Evolutionary conservation across 2,888 invertebrate genomes (phyloP), one percentile per base, ranked within the genome.

Genomic region (Salpingus planirostris): DNA sequence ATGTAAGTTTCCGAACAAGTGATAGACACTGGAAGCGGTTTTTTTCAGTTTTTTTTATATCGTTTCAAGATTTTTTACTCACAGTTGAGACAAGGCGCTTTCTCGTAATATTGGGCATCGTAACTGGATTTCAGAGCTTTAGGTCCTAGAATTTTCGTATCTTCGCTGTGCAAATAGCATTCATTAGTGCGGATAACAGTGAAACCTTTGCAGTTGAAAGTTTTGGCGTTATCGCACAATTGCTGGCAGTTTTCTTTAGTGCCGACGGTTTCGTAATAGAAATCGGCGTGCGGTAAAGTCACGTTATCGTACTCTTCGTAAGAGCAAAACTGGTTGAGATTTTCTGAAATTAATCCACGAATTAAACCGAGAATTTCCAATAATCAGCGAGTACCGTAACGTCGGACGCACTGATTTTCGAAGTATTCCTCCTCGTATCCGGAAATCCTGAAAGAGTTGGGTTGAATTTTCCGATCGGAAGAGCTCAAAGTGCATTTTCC

Each of bases 31-130:
- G 63, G 27, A 57, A 59, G n/a, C n/a, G n/a, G n/a, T n/a, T n/a
- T n/a, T 41, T 15, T 10, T 11, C 11, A 27, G 2, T 10, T 22
- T 10, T 26, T 15, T n/a, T 10, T 28, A 23, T 4, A 31, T 31
- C 10, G n/a, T n/a, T n/a, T n/a, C n/a, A n/a, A n/a, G n/a, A n/a
- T n/a, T n/a, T n/a, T n/a, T 11, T 21, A 25, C 75, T 72, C 66
- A 90, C 90, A 76, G 59, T 90, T 85, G 15, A 90, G 71, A 57
- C 90, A 91, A 39, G 80, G 78, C 26, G 87, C 86, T 45, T 83
- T 75, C 47, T 90, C 79, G 54, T 80, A 83, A 60, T 88, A 90
- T 21, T 74, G 70, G 5, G 79, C 79, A 15, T 72, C 70, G 0
- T 70, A 59, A 14, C 69, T 66, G 21, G 70, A 59, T 15, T 73